Evolutionary conservation across 2,797 vertebrate genomes (phyloP).

Genomic region (Anguilla marmorata): DNA sequence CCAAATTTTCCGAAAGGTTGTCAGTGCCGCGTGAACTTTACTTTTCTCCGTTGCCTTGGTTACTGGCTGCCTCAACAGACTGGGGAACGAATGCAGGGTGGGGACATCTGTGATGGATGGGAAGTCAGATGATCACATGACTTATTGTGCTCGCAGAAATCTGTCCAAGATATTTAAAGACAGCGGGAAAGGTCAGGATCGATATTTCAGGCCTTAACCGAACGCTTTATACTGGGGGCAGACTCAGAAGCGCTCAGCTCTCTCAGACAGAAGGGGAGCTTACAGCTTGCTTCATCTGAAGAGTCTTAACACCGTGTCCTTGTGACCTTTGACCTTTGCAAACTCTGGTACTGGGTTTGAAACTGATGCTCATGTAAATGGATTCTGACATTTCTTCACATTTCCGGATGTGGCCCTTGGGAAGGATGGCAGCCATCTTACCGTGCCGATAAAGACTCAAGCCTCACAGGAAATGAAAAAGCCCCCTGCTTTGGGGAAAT

Average conservation of each 20-base stretch:
- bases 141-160: not conserved
- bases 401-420: not conserved
- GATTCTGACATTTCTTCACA: conserved; percentile 14
- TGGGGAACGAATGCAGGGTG: not conserved
- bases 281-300: not conserved
- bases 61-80: not conserved
- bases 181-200: not conserved
- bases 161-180: conserved; percentile 4
- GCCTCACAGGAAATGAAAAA: conserved; percentile 32
- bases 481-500: conserved; percentile 42
- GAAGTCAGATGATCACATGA: not conserved
- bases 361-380: conserved; percentile 5
- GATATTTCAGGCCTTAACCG: not conserved
- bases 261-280: not conserved
- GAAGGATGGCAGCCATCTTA: not conserved
- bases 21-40: not conserved
- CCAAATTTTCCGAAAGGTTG: not conserved
- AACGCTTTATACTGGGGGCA: not conserved
- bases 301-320: not conserved
- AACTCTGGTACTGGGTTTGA: conserved; percentile 32
- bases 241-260: not conserved
- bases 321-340: conserved; percentile 34
- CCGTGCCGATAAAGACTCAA: not conserved
- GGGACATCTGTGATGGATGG: not conserved
- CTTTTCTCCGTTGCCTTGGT: conserved; percentile 17